These are phyloP conservation scores for Crax fasciolata DNA, from an alignment of 2,797 vertebrate species.

Conservation along the genomic window DNA sequence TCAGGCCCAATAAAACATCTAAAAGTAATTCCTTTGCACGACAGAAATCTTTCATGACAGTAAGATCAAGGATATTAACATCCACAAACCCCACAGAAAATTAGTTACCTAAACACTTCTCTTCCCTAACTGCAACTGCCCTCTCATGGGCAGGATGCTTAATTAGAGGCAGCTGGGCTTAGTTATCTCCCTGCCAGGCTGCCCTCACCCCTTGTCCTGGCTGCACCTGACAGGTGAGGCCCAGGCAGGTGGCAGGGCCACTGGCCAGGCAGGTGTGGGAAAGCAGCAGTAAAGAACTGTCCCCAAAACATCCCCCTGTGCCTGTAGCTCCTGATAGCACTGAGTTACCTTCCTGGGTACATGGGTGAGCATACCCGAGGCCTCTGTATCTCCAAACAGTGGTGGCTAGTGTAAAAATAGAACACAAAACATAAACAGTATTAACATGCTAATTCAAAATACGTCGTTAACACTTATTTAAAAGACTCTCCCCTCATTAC, in stretches of 20 bases:
- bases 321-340: too few relatives aligned
- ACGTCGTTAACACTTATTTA: accelerated
- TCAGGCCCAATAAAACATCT: neutral
- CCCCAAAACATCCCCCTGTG: neutral
- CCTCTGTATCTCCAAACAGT: accelerated
- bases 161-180: accelerated
- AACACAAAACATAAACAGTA: neutral
- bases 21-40: neutral
- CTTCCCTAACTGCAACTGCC: accelerated
- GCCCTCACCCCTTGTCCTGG: neutral
- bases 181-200: neutral
- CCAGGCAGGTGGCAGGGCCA: neutral
- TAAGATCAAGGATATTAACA: neutral
- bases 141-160: neutral
- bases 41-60: neutral
- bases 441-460: neutral
- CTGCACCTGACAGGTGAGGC: neutral
- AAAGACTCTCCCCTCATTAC: neutral
- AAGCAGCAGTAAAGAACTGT: neutral
- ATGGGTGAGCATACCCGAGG: accelerated
- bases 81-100: neutral
- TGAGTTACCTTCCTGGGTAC: accelerated
- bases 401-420: neutral
- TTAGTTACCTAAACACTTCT: neutral
- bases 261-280: neutral